Base-by-base conservation (phyloP, 1,140 invertebrate genomes). In the Sitobion miscanthi region DNA sequence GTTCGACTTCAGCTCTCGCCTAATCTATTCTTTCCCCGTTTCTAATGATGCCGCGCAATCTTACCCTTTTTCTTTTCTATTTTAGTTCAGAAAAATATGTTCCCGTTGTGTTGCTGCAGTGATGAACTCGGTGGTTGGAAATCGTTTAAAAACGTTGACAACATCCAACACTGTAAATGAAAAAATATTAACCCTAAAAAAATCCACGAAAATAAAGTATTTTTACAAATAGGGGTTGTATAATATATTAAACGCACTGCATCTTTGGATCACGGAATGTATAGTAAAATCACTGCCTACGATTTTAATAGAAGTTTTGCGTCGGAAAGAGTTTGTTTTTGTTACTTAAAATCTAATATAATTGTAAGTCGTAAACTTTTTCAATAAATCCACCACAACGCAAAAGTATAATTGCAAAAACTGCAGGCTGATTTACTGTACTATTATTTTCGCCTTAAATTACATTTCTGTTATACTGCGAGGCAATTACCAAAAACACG, bases 391-490 rank as follows among this genome's bases (percentile, higher is more conserved):
- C 52, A n/a, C 35, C 49, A 35, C n/a, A 52, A 54, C 86, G 30
- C 30, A 25, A 88, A 88, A 88, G 45, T 88, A 88, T 88, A 88
- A 88, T 88, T 88, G 49, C 49, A 54, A 88, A 86, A 88, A 88
- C 87, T 21, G 49, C 11, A 17, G 14, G 49, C 49, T 42, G 88
- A 57, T 90, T 54, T 57, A 57, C 49, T 9, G 45, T 77, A 77
- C n/a, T 42, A 90, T 57, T 54, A 57, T 90, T 90, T 90, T 90
- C 88, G 52, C n/a, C 35, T 57, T 30, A 90, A 90, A 90, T 90
- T 47, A 42, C 88, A n/a, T 90, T 54, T 42, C 35, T 57, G 35
- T 88, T 52, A 23, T 38, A 52, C 30, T 88, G 38, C 47, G 11
- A 57, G 35, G 88, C 88, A 57, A 90, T 90, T 90, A 90, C 52